Conservation (phyloP, 2,113 vertebrate species). For the Perca fluviatilis region DNA sequence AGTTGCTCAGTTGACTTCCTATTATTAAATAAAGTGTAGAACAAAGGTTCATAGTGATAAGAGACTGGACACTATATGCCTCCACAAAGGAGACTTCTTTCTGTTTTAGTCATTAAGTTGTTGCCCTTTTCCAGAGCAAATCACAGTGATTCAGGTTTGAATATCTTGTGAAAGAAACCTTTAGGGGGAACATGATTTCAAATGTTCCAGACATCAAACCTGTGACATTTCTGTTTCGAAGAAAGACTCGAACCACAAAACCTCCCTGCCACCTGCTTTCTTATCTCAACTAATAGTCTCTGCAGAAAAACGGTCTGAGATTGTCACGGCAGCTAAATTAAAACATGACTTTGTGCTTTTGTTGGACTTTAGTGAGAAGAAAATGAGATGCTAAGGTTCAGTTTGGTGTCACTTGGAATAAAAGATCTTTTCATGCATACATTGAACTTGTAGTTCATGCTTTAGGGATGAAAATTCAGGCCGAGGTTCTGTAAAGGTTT, state of each 20-base stretch:
- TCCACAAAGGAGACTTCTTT: neutral
- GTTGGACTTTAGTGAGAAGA: neutral
- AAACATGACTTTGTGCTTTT: neutral
- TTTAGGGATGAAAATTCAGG: too few species aligned
- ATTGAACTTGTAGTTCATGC: neutral
- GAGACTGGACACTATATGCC: neutral
- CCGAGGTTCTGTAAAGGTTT: too few species aligned
- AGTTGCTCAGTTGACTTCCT: neutral
- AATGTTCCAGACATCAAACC: conserved; percentile 4
- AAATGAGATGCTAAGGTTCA: neutral
- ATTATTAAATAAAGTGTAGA: too few species aligned
- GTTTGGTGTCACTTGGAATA: conserved; percentile 4
- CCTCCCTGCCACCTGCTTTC: neutral
- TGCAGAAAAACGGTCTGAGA: too few species aligned
- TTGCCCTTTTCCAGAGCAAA: neutral
- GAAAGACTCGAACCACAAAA: neutral
- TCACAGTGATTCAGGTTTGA: neutral
- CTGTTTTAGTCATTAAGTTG: neutral
- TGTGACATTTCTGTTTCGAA: neutral
- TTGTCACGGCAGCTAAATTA: too few species aligned
- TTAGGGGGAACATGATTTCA: neutral
- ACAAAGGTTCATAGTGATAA: neutral
- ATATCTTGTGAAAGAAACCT: neutral
- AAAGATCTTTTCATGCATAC: neutral
- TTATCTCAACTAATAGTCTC: neutral